phyloP scores from a whole-genome alignment of 2,797 vertebrate species.

The Tachyglossus aculeatus region DNA sequence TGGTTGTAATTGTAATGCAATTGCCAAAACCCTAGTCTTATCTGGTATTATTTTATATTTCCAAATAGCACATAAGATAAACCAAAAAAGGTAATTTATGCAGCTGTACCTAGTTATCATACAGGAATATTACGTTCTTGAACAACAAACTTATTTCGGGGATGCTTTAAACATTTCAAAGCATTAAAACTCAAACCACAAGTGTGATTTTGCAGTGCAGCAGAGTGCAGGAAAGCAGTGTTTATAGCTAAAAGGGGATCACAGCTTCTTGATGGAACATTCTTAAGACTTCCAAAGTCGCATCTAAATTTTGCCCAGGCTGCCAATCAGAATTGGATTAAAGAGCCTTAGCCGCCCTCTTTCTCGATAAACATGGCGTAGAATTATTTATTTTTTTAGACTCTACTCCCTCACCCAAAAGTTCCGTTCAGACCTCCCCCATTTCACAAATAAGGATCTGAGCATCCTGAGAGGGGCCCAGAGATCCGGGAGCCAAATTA shows the following conservation, averaged over 20 bases:
- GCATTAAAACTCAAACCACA: neutral
- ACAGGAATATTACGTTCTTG: neutral
- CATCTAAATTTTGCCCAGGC: too few relatives aligned
- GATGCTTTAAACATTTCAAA: constrained; percentile 4
- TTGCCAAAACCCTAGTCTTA: neutral
- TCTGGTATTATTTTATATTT: constrained; percentile 10
- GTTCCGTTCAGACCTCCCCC: too few relatives aligned
- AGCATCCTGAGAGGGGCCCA: too few relatives aligned
- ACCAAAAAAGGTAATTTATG: neutral
- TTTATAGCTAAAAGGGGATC: neutral
- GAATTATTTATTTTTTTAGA: too few relatives aligned
- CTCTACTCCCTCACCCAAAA: too few relatives aligned
- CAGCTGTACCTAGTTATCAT: neutral
- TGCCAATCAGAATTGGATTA: too few relatives aligned
- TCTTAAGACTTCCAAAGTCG: too few relatives aligned
- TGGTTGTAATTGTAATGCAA: neutral
- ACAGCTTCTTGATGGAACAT: neutral
- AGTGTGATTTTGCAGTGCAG: neutral
- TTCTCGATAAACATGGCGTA: too few relatives aligned
- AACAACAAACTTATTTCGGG: neutral
- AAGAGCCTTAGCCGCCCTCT: too few relatives aligned
- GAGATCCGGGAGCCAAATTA: too few relatives aligned
- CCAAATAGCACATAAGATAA: neutral
- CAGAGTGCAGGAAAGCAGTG: neutral
- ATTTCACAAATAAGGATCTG: too few relatives aligned